Conservation (phyloP, 2,797 vertebrate genomes). For the Phataginus tricuspis region DNA sequence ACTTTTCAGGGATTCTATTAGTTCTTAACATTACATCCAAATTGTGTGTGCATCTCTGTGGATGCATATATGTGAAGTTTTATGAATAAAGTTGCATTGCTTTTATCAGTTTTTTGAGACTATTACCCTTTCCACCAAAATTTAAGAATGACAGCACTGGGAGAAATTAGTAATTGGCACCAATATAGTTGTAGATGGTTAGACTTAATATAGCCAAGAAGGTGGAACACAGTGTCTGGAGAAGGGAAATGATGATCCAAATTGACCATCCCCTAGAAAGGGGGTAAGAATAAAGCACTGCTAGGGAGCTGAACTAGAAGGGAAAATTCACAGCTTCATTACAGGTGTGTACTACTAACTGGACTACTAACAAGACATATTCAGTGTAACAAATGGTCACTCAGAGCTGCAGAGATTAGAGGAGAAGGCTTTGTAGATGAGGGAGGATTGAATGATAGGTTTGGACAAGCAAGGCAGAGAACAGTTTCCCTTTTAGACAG, state of each 20-base stretch:
- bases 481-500: not conserved
- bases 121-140: not conserved
- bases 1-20: not conserved
- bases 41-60: not conserved
- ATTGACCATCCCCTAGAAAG: not conserved
- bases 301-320: not conserved
- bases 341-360: not conserved
- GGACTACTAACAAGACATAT: not conserved
- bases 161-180: not conserved
- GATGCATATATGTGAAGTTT: rapidly evolving
- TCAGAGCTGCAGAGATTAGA: not conserved
- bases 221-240: not conserved
- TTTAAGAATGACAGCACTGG: not conserved
- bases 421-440: not conserved
- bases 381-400: not conserved
- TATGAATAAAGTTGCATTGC: not conserved
- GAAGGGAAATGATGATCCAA: not conserved
- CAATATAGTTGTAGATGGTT: not conserved
- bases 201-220: not conserved
- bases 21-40: not conserved
- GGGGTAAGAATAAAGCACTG: not conserved
- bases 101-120: not conserved
- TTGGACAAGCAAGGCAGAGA: not conserved
- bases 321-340: not conserved
- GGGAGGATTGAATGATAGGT: not conserved